Base-by-base conservation (phyloP, 2,888 invertebrate genomes). In the Pachycephus smyrnensis region DNA sequence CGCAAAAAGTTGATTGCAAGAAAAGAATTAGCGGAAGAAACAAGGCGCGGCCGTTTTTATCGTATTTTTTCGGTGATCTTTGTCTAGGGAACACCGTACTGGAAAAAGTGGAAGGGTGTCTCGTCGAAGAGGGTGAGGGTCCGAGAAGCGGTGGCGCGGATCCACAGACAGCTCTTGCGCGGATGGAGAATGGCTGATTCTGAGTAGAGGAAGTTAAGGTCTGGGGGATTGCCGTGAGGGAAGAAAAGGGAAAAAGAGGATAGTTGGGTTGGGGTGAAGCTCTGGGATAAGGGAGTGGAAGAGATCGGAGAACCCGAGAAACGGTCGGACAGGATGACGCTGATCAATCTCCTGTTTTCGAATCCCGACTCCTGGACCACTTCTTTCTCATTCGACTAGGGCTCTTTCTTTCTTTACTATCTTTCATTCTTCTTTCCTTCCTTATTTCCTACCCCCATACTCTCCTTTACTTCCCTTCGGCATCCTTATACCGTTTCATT, bases 331-430 rank as follows among this genome's bases (percentile, higher is more conserved):
- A 86, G 88, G 85, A 88, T 88, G 88, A 89, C 88, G 89, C 87
- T 87, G 89, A 89, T 89, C 89, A 89, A 89, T 89, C 89, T 90
- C 86, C 84, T 83, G 84, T 82, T 86, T 86, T 87, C 84, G 84
- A 85, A 84, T 86, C 86, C 84, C 82, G 82, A 80, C 81, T 75
- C 75, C 82, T 79, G 74, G 74, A 74, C 36, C 40, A 55, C 55
- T 55, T 55, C 55, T 55, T 55, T 55, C 55, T 55, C 55, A 55
- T 55, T 55, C 77, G 68, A 75, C 30, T 15, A 31, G 12, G 23
- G 35, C 37, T 68, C 12, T 75, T 36, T 78, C 80, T 76, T 76
- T 82, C 79, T 83, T 82, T 82, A 9, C 55, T 55, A 55, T 23
- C 55, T 55, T 55, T 9, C 15, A 55, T 55, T 23, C 55, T 55